These are phyloP conservation scores for Semotilus atromaculatus DNA, from an alignment of 2,797 vertebrate species.

Conservation along the genomic window DNA sequence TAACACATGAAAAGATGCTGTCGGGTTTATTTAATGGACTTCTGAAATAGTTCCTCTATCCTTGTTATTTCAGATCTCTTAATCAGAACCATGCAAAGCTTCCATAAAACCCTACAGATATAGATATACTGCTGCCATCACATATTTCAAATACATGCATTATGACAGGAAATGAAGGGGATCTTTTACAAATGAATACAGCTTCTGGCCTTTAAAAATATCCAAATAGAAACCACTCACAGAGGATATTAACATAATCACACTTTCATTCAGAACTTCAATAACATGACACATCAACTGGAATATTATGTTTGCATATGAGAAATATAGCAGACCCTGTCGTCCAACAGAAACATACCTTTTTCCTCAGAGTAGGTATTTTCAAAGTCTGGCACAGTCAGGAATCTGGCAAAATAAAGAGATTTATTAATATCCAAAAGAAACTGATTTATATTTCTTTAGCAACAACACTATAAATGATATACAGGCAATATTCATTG, in stretches of 20 bases:
- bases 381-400: neutral
- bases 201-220: slow-evolving; percentile 47
- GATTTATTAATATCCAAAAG: neutral
- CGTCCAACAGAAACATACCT: slow-evolving; percentile 20
- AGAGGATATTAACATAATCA: slow-evolving; percentile 16
- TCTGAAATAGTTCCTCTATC: slow-evolving; percentile 68
- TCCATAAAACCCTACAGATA: slow-evolving; percentile 63
- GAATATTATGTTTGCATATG: slow-evolving; percentile 4
- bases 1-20: slow-evolving; percentile 76
- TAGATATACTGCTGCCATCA: slow-evolving; percentile 54
- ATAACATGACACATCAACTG: slow-evolving; percentile 19
- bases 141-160: slow-evolving; percentile 68
- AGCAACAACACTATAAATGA: neutral
- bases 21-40: slow-evolving; percentile 68
- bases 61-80: slow-evolving; percentile 71
- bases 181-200: slow-evolving; percentile 25
- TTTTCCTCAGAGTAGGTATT: neutral
- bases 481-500: neutral
- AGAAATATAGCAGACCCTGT: neutral
- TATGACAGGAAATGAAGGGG: slow-evolving; percentile 64
- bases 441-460: neutral
- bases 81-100: slow-evolving; percentile 61
- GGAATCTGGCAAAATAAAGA: neutral
- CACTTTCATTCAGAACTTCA: neutral
- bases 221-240: slow-evolving; percentile 37